These are phyloP conservation scores for Leuciscus waleckii DNA, from an alignment of 2,797 vertebrate genomes.

Conservation along the genomic window DNA sequence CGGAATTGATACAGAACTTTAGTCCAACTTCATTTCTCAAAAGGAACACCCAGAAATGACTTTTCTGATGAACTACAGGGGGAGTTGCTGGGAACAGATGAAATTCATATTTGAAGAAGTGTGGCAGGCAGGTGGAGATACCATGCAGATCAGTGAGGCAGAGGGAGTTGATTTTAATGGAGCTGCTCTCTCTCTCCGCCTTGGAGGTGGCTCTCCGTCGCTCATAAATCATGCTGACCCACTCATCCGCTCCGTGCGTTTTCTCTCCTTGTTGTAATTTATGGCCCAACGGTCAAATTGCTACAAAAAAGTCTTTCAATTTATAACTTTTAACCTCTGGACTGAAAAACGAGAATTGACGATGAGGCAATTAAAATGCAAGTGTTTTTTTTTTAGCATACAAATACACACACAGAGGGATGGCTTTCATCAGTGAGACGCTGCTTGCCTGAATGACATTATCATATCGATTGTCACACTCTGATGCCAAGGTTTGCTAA, in stretches of 20 bases:
- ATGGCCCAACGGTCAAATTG: constrained; percentile 61
- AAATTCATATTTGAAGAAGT: constrained; percentile 53
- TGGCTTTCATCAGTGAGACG: constrained; percentile 1
- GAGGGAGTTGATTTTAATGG: constrained; percentile 61
- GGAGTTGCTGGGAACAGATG: constrained; percentile 45
- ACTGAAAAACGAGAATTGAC: constrained; percentile 49
- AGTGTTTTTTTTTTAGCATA: constrained; percentile 48
- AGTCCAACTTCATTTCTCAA: constrained; percentile 51
- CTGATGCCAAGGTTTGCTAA: constrained; percentile 37
- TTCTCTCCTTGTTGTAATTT: constrained; percentile 58
- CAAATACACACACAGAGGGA: constrained; percentile 5
- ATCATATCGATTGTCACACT: constrained; percentile 41
- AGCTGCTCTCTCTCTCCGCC: constrained; percentile 34
- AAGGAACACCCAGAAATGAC: constrained; percentile 36
- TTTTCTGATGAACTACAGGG: constrained; percentile 52
- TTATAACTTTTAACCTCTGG: constrained; percentile 66
- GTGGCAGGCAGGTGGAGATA: constrained; percentile 41
- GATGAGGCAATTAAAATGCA: constrained; percentile 53
- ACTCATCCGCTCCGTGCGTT: constrained; percentile 50
- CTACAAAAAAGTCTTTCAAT: constrained; percentile 66
- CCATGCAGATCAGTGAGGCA: constrained; percentile 60
- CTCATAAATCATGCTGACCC: constrained; percentile 67
- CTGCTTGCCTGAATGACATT: constrained; percentile 18
- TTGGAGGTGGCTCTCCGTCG: constrained; percentile 50
- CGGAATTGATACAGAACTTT: constrained; percentile 31